A percentile compares a stretch with the other conserved stretches of the same genome.
These are phyloP conservation scores for Amaurobius ferox DNA, from an alignment of 2,888 invertebrate species.

Conservation along the genomic window DNA sequence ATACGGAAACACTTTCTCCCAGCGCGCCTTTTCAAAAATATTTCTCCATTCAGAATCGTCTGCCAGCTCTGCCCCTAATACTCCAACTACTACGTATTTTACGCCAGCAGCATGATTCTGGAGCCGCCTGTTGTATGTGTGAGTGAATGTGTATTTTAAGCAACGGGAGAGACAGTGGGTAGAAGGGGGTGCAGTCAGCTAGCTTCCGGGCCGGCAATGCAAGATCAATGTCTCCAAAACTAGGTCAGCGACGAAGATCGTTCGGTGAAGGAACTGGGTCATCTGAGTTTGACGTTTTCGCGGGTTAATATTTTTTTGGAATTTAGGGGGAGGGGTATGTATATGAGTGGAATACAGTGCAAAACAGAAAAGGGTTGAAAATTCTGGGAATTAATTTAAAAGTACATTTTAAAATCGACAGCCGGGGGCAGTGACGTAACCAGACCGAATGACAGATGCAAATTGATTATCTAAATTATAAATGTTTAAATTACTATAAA, in stretches of 20 bases:
- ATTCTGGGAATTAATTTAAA: too few species aligned
- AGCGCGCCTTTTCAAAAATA: background rate
- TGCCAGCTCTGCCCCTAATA: background rate
- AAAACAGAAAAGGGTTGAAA: too few species aligned
- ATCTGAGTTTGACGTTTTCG: background rate
- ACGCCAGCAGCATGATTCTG: background rate
- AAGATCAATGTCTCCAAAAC: slow-evolving; percentile 40
- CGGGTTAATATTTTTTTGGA: too few species aligned
- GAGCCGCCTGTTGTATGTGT: background rate
- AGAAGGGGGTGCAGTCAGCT: slow-evolving; percentile 9
- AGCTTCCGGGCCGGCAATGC: slow-evolving; percentile 10
- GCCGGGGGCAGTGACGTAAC: too few species aligned
- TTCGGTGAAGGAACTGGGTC: slow-evolving; percentile 18
- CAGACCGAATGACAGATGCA: too few species aligned
- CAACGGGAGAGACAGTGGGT: too few species aligned
- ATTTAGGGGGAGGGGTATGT: too few species aligned
- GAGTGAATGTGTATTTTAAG: slow-evolving; percentile 8
- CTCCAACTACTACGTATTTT: background rate
- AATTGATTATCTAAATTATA: too few species aligned
- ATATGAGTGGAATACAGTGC: too few species aligned
- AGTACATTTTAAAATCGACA: too few species aligned
- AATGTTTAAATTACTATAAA: too few species aligned
- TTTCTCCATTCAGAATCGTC: background rate
- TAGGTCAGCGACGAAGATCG: slow-evolving; percentile 32
- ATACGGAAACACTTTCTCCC: too few species aligned